Base-by-base conservation (phyloP, 2,888 invertebrate genomes). In the Muschampia plurimacula region DNA sequence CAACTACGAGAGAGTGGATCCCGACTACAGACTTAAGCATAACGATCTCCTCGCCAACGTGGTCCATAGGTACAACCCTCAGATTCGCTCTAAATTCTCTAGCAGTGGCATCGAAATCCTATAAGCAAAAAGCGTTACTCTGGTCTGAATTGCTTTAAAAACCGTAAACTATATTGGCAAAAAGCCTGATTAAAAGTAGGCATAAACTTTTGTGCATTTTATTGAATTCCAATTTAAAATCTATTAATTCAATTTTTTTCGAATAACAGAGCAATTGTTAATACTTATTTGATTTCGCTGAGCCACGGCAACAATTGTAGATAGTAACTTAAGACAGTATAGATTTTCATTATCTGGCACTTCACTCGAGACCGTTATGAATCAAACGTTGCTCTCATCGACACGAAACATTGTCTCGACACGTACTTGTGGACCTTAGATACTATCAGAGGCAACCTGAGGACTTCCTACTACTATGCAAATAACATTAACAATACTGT, bases 11-110 rank as follows among this genome's bases (percentile, higher is more conserved):
- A 96, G 97, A 89, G 98, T 99, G 78, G 97, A 97, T 82, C 96
- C 97, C 67, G 98, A 99, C 91, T 99, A 99, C 93, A 96, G 97
- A 86, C 95, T 99, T 76, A 97, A 98, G 86, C 98, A 98, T 93
- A 98, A 98, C 92, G 99, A 99, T 90, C 96, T 98, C 60, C 95
- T 99, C 63, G 98, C 98, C 74, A 98, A 99, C 91, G 96, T 97
- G 83, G 98, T 98, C 74, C 99, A 99, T 96, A 98, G 99, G 98
- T 98, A 96, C 79, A 77, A 69, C 65, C 62, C 46, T 62, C 10
- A 13, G 4, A 67, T 72, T 28, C 52, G 44, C 65, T 69, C 71
- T 32, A 73, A 44, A 22, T 75, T 49, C 22, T 60, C n/a, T 22
- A 39, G 60, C 49, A 28, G 36, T 71, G 22, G 12, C 66, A 62